phyloP scores from a whole-genome alignment of 2,888 invertebrate genomes.

The Pyrrhosoma nymphula region DNA sequence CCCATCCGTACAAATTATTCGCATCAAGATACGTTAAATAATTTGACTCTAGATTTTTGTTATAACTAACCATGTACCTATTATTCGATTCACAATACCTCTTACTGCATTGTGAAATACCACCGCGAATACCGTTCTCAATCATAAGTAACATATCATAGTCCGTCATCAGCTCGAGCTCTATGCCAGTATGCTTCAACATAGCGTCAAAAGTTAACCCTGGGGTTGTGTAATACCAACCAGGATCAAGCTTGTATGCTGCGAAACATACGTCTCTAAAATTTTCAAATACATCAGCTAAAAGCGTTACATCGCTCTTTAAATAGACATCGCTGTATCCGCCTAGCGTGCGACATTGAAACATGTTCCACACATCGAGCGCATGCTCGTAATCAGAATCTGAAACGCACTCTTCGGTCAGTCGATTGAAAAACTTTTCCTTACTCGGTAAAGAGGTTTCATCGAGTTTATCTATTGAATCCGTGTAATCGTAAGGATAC shows the following conservation, averaged over 20 bases:
- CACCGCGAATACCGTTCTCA: constrained; percentile 68
- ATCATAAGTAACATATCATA: constrained; percentile 69
- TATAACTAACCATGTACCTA: constrained; percentile 1
- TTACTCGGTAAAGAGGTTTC: too few species aligned
- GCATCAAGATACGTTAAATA: constrained; percentile 72
- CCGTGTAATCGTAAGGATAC: too few species aligned
- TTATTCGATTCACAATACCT: constrained; percentile 67
- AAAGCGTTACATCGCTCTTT: constrained; percentile 72
- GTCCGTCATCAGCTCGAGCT: constrained; percentile 72
- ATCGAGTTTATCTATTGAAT: too few species aligned
- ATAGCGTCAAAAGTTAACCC: constrained; percentile 73
- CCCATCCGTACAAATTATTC: constrained; percentile 73
- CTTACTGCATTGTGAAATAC: constrained; percentile 56
- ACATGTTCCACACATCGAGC: too few species aligned
- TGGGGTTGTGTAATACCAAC: constrained; percentile 74
- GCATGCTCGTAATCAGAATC: too few species aligned
- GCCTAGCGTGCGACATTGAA: constrained; percentile 74
- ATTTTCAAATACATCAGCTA: constrained; percentile 75
- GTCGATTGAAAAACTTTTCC: too few species aligned
- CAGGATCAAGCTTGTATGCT: constrained; percentile 73
- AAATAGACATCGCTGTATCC: constrained; percentile 76
- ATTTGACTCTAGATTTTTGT: constrained; percentile 39
- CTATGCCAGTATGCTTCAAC: constrained; percentile 72
- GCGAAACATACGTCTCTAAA: constrained; percentile 74
- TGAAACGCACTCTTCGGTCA: too few species aligned